Percentiles rank a stretch among this genome's conserved stretches.
Conservation (phyloP, 1,140 invertebrate genomes). For the Drosophila kanapiae region DNA sequence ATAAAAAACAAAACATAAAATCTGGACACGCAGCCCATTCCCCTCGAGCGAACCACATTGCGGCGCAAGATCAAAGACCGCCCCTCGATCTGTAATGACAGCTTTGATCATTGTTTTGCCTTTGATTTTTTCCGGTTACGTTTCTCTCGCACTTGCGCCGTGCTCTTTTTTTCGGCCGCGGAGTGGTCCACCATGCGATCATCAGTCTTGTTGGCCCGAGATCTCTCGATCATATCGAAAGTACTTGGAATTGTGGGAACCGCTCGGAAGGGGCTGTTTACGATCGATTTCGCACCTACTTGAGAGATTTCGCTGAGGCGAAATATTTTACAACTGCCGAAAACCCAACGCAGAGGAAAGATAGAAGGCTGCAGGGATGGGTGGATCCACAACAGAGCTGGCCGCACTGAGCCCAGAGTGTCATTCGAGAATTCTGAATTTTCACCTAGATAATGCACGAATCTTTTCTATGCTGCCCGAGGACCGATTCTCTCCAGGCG, state of each 20-base stretch:
- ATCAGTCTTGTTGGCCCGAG: slow-evolving; percentile 31
- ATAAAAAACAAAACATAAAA: slow-evolving; percentile 83
- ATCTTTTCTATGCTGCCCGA: neutral
- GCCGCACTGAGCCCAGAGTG: slow-evolving; percentile 8
- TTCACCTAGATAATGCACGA: neutral
- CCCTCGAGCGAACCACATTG: slow-evolving; percentile 52
- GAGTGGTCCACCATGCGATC: slow-evolving; percentile 32
- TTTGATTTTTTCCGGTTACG: slow-evolving; percentile 81
- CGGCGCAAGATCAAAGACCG: slow-evolving; percentile 80
- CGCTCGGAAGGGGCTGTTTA: slow-evolving; percentile 46
- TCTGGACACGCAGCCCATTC: slow-evolving; percentile 43
- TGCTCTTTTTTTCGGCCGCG: slow-evolving; percentile 23
- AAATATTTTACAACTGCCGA: slow-evolving; percentile 43
- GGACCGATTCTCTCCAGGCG: neutral
- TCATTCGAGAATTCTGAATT: neutral
- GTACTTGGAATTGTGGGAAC: slow-evolving; percentile 41
- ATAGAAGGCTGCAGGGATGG: neutral
- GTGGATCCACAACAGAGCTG: neutral
- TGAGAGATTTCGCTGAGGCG: slow-evolving; percentile 52
- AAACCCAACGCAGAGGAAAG: slow-evolving; percentile 2
- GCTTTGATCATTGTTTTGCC: slow-evolving; percentile 84
- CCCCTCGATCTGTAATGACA: slow-evolving; percentile 84
- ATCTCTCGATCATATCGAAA: slow-evolving; percentile 29
- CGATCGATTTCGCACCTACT: slow-evolving; percentile 72
- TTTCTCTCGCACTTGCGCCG: slow-evolving; percentile 37